Conservation (phyloP, 2,113 vertebrate species). For the Eretmochelys imbricata region DNA sequence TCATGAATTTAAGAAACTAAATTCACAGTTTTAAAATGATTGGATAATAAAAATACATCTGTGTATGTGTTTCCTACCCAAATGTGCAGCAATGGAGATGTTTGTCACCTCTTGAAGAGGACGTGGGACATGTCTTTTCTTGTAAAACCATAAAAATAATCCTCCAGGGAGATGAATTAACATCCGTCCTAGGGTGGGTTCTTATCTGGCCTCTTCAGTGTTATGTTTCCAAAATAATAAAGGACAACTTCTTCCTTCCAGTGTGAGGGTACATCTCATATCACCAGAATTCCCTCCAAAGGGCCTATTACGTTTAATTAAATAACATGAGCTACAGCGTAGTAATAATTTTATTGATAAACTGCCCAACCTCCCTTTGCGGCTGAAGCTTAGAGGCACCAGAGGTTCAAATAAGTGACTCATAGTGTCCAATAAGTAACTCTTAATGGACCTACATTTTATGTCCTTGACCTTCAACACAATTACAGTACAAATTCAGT, state of each 20-base stretch:
- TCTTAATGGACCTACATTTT: not conserved
- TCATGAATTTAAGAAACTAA: conserved; percentile 19
- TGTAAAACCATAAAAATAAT: conserved; percentile 18
- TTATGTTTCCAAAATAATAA: not conserved
- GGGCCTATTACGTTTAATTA: conserved; percentile 1
- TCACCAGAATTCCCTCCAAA: not conserved
- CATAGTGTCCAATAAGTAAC: not conserved
- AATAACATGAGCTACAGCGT: not conserved
- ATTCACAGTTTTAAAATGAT: conserved; percentile 11
- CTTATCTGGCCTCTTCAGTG: not conserved
- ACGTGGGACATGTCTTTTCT: conserved; percentile 10
- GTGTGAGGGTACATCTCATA: not conserved
- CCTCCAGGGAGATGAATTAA: not conserved
- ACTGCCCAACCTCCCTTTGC: not conserved
- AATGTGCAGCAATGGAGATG: not conserved
- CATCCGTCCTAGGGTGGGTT: not conserved
- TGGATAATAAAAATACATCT: conserved; percentile 8
- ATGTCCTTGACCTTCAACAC: not conserved
- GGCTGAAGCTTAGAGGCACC: not conserved
- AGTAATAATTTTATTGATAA: not conserved
- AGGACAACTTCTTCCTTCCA: not conserved
- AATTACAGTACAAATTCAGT: not conserved
- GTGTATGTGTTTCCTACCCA: conserved; percentile 34
- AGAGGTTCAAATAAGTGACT: not conserved
- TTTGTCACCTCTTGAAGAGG: not conserved